Evolutionary conservation across 2,797 vertebrate species (phyloP), one percentile per base, ranked within the genome.

Genomic region (Sebastes hubbsi): DNA sequence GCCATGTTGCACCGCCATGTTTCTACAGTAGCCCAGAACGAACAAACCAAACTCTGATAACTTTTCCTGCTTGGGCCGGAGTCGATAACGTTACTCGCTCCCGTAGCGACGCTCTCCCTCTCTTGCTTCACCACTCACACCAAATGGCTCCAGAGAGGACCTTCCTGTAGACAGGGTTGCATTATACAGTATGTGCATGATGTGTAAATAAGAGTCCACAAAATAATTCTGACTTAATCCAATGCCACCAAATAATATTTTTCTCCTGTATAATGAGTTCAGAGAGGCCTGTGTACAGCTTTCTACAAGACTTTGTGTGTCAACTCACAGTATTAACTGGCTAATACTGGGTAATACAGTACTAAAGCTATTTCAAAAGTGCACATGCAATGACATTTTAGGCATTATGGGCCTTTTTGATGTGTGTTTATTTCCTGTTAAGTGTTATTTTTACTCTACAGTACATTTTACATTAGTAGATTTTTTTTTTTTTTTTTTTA

Each of bases 401-500:
- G 46, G 29, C 24, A 16, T 77, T 56, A 1, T 55, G 13, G 6
- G 49, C 58, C 34, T n/a, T 70, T 56, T 56, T 24, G 9, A 10
- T 67, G 16, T 29, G 25, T 71, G 34, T 86, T 82, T 75, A 20
- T 58, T 63, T 70, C 54, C 32, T 4, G 22, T 8, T 46, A 59
- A 11, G 10, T 12, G 5, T 62, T 65, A 7, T 69, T 89, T 86
- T 87, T 77, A 68, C n/a, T 54, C 13, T 65, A 62, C 38, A 42
- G 42, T 12, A 61, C 32, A 13, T 74, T 80, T 72, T 83, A 70
- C 29, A 70, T 69, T 83, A 27, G 16, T 27, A 20, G 9, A 27
- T n/a, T 4, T 7, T 25, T 20, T 18, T n/a, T 4, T 7, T 25
- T 20, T 18, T 27, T 46, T 32, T 56, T 71, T 65, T 60, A 63